Conservation (phyloP, 2,113 vertebrate species). For the Mionectes macconnelli region DNA sequence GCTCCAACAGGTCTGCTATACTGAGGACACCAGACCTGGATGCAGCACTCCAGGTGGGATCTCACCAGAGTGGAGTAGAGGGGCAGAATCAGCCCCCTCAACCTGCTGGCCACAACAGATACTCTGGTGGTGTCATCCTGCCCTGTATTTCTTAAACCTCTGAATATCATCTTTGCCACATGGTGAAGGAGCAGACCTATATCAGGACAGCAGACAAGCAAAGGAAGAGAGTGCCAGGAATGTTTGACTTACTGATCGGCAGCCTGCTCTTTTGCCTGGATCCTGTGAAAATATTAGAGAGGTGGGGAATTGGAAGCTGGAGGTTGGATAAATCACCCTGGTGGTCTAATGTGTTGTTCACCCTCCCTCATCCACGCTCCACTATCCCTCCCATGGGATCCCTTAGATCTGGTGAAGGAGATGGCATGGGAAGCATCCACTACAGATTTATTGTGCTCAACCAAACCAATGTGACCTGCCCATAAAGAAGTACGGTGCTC, state of each 20-base stretch:
- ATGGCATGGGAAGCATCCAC: not conserved
- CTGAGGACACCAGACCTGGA: not conserved
- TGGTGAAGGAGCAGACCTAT: not conserved
- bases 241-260: not conserved
- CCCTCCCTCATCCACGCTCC: not conserved
- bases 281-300: not conserved
- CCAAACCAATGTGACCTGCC: not conserved
- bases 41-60: not conserved
- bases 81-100: not conserved
- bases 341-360: not conserved
- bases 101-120: not conserved
- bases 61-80: not conserved
- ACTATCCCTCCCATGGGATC: fast-evolving
- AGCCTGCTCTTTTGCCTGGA: not conserved
- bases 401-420: not conserved
- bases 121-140: not conserved
- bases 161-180: not conserved
- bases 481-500: fast-evolving
- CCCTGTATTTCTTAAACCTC: not conserved
- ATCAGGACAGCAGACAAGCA: not conserved
- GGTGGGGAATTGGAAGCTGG: not conserved
- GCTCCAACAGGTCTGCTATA: not conserved
- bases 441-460: not conserved
- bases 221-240: not conserved
- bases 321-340: not conserved